Conservation (phyloP, 2,113 vertebrate genomes). For the Pelobates fuscus region DNA sequence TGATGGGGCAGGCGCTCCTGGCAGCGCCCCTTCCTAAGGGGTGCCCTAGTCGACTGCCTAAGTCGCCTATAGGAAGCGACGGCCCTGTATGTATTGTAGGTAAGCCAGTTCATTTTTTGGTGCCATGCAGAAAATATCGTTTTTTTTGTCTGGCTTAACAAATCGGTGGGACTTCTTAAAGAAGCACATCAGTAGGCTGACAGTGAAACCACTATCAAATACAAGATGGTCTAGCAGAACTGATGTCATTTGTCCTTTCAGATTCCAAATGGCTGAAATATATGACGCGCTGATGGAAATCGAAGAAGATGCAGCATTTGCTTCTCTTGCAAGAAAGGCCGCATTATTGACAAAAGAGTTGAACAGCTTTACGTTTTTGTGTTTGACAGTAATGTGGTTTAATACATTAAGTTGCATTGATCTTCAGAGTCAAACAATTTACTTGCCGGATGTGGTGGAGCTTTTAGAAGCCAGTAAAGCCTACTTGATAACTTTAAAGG, state of each 20-base stretch:
- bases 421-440: neutral
- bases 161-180: too few species aligned
- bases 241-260: too few species aligned
- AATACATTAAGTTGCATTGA: neutral
- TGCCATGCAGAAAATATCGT: neutral
- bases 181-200: neutral
- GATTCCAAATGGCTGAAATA: too few species aligned
- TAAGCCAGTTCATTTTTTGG: neutral
- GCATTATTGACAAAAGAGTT: neutral
- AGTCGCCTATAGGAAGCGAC: too few species aligned
- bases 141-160: neutral
- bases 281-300: too few species aligned
- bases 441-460: too few species aligned
- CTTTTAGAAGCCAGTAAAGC: neutral
- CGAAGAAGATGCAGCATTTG: neutral
- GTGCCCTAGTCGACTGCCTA: too few species aligned
- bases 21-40: too few species aligned
- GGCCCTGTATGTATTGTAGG: too few species aligned
- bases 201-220: neutral
- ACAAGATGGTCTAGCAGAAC: too few species aligned
- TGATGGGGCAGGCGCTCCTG: too few species aligned
- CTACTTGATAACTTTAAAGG: neutral
- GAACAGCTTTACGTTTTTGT: neutral
- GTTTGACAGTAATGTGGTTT: slow-evolving; percentile 5
- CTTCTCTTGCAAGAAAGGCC: neutral